Conservation (phyloP, 1,140 invertebrate species). For the Agrilus planipennis region DNA sequence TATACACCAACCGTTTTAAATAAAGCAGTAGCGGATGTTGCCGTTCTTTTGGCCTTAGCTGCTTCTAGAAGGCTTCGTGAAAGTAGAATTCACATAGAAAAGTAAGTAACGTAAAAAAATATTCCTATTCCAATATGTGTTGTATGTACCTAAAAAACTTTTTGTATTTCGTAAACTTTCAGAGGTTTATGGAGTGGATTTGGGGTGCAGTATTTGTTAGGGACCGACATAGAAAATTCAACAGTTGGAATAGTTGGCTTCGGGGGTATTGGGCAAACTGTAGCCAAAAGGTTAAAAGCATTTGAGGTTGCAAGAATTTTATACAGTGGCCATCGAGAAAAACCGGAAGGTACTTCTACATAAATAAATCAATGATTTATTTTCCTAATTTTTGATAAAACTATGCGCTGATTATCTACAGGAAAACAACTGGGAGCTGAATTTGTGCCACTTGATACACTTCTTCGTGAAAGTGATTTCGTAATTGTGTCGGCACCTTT, state of each 20-base stretch:
- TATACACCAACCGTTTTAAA: slow-evolving; percentile 71
- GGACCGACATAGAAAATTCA: slow-evolving; percentile 52
- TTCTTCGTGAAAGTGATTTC: slow-evolving; percentile 67
- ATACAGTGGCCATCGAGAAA: slow-evolving; percentile 53
- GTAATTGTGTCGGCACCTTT: slow-evolving; percentile 62
- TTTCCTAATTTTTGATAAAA: slow-evolving; percentile 9
- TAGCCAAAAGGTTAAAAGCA: slow-evolving; percentile 51
- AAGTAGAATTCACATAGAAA: slow-evolving; percentile 48
- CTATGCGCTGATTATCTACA: no score
- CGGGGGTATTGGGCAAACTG: slow-evolving; percentile 62
- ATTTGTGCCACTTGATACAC: slow-evolving; percentile 58
- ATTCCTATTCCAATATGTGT: no score
- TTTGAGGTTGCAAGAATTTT: slow-evolving; percentile 59
- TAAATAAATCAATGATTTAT: no score
- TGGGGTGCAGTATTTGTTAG: no score
- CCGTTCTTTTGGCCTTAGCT: slow-evolving; percentile 58
- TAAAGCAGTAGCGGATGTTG: slow-evolving; percentile 68
- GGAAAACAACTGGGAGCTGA: slow-evolving; percentile 47
- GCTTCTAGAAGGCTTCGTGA: slow-evolving; percentile 62
- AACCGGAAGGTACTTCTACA: slow-evolving; percentile 55
- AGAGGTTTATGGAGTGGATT: no score
- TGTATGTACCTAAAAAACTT: no score
- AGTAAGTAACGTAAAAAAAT: slow-evolving; percentile 41
- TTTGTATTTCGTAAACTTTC: no score
- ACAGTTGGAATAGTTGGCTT: slow-evolving; percentile 73